Percentiles rank a stretch among this genome's conserved stretches.
Conservation (phyloP, 2,797 vertebrate genomes). For the Gallinago nigripennis region DNA sequence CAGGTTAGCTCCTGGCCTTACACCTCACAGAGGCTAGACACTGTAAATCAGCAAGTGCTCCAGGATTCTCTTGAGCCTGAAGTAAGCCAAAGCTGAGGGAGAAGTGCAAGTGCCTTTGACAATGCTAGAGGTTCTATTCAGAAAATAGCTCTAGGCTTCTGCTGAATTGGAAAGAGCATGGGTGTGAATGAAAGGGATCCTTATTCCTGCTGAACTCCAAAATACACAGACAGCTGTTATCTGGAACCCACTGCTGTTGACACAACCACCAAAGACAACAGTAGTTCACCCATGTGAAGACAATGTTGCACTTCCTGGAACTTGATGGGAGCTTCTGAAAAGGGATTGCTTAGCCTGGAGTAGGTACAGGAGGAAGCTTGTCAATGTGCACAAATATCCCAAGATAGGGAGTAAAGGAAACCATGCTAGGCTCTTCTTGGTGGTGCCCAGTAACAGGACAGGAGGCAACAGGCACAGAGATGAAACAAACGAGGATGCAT, state of each 20-base stretch:
- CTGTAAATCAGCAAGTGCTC: background rate
- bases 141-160: background rate
- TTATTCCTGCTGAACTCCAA: background rate
- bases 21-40: background rate
- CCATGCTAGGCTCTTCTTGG: background rate
- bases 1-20: background rate
- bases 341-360: background rate
- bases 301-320: background rate
- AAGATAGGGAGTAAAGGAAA: background rate
- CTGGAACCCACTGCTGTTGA: background rate
- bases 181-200: background rate
- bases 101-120: background rate
- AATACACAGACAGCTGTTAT: background rate
- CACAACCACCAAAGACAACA: background rate
- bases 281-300: rapidly evolving
- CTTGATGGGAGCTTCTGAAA: background rate
- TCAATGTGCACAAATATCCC: background rate
- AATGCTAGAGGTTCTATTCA: background rate
- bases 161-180: background rate
- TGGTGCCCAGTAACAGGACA: background rate
- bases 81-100: background rate
- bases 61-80: background rate
- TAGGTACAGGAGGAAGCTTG: background rate
- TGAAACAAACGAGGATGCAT: background rate
- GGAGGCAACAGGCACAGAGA: background rate